phyloP scores from a whole-genome alignment of 2,113 vertebrate genomes.

The Sterna hirundo region DNA sequence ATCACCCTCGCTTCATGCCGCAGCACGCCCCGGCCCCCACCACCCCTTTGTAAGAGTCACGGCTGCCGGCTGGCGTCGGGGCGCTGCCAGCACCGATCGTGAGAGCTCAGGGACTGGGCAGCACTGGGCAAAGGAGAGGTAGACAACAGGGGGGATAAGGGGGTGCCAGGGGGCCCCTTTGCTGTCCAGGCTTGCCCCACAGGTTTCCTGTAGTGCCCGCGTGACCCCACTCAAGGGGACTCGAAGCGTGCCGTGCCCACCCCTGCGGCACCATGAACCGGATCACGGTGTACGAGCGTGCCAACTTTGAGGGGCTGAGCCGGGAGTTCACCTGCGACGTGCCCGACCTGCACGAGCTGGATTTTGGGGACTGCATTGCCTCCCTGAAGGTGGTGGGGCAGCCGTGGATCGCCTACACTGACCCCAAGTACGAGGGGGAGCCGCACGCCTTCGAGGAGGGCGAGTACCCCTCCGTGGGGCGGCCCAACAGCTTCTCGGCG shows the following conservation, averaged over 20 bases:
- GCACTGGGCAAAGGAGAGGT: background rate
- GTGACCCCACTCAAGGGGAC: background rate
- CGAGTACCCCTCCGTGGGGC: constrained; percentile 19
- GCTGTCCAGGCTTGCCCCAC: background rate
- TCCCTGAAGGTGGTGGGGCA: constrained; percentile 69
- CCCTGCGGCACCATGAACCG: constrained; percentile 8
- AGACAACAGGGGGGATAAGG: background rate
- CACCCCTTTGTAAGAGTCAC: background rate
- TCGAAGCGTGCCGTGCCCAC: background rate
- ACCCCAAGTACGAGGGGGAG: constrained; percentile 46
- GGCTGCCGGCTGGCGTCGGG: fast-evolving
- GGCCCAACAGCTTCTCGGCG: constrained; percentile 38
- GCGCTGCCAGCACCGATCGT: background rate
- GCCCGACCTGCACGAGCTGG: constrained; percentile 58
- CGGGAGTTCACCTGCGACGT: constrained; percentile 58
- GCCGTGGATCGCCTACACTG: constrained; percentile 62
- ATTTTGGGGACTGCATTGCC: constrained; percentile 65
- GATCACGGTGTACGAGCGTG: constrained; percentile 34
- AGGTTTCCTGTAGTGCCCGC: fast-evolving
- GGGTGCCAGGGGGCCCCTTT: background rate
- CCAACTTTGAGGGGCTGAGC: constrained; percentile 60
- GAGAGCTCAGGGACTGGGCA: fast-evolving
- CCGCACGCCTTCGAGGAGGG: constrained; percentile 42
- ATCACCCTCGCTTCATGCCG: fast-evolving
- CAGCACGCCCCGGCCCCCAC: background rate